These are phyloP conservation scores for Formica exsecta DNA, from an alignment of 1,140 invertebrate species.

Conservation along the genomic window DNA sequence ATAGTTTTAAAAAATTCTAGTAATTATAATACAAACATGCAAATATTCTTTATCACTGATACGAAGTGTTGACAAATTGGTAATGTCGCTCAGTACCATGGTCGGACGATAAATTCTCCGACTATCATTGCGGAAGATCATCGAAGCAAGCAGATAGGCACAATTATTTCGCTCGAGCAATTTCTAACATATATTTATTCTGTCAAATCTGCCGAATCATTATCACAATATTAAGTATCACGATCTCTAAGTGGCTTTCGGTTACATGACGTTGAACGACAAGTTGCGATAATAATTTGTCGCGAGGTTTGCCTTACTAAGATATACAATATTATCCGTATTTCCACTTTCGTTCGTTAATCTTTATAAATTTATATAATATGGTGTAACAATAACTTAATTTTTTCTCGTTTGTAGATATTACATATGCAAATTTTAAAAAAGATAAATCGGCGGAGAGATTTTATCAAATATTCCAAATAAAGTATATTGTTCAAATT, in stretches of 20 bases:
- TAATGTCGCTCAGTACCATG: slow-evolving; percentile 70
- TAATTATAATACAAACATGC: background rate
- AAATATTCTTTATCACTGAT: background rate
- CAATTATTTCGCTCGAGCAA: slow-evolving; percentile 75
- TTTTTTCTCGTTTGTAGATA: background rate
- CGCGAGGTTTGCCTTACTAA: slow-evolving; percentile 38
- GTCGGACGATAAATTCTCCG: slow-evolving; percentile 59
- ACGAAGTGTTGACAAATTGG: slow-evolving; percentile 59
- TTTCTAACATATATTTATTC: slow-evolving; percentile 67
- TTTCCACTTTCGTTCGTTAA: background rate
- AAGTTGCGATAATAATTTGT: slow-evolving; percentile 67
- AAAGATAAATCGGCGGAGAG: background rate
- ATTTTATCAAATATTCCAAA: background rate
- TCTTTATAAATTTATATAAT: background rate
- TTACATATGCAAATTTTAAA: background rate
- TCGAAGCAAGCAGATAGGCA: slow-evolving; percentile 51
- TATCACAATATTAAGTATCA: slow-evolving; percentile 42
- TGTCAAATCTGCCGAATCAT: slow-evolving; percentile 75
- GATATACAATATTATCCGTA: background rate
- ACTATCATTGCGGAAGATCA: slow-evolving; percentile 58
- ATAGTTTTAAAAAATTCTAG: background rate
- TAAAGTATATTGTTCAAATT: too few species aligned
- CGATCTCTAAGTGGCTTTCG: background rate
- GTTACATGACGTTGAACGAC: slow-evolving; percentile 22
- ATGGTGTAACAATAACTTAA: background rate